Base-by-base conservation (phyloP, 2,113 vertebrate species). In the Lonchura striata region DNA sequence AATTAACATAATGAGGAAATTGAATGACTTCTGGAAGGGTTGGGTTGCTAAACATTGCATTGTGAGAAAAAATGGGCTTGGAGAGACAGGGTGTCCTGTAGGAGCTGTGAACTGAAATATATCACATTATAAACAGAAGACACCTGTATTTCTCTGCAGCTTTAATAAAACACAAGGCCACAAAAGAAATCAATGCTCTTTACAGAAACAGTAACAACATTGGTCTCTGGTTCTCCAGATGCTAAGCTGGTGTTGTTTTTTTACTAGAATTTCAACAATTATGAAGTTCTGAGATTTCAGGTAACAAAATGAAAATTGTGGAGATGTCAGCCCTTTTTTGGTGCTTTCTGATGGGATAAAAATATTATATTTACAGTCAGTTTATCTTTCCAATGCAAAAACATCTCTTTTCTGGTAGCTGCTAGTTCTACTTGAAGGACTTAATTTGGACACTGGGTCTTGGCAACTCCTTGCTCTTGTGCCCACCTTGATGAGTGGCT, bases 1-100 rank as follows among this genome's bases (percentile, higher is more conserved):
- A 81, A 91, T 86, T 81, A 81, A 50, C 30, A 30, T 72, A 54
- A 78, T 25, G 30, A 89, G 42, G 23, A 84, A 78, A 91, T 54
- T 78, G 41, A 16, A 47, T 84, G 39, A n/a, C 33, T 92, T 66
- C 33, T 63, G 28, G 47, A 77, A 77, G 60, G 33, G 15, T 15
- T 92, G 39, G 27, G 35, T 68, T 54, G 52, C 39, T 70, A 59
- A 94, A 9, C 15, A 6, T 2, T 27, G 9, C 8, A 1, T 61
- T 4, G 2, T 42, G 27, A 39, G 16, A n/a, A n/a, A n/a, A n/a
- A n/a, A n/a, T 75, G 35, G 21, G 64, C 42, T 65, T 65, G 31
- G 46, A 80, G 66, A 74, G 24, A 49, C 37, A 37, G 14, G 24
- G 33, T 78, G 16, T 59, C 83, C n/a, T 53, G 4, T 30, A 35